Evolutionary conservation across 2,888 invertebrate species (phyloP), one percentile per base, ranked within the genome.

Genomic region (Acleris holmiana): DNA sequence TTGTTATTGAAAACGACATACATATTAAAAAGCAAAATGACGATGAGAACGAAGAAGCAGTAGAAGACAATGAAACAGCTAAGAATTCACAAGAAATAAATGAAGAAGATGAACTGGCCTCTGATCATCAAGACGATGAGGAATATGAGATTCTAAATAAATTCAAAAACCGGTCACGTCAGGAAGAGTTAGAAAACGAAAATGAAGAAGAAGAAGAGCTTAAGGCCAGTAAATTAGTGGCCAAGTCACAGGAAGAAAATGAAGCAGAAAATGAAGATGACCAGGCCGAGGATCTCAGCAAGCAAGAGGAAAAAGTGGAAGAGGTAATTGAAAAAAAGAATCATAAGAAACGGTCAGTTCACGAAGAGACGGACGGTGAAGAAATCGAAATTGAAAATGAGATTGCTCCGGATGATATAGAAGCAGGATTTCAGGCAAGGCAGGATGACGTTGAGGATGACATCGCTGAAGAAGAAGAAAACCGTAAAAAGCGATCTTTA

Each of bases 381-480:
- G 65, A 69, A 19, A 73, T 71, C 7, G 70, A 71, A 44, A 61
- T 69, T 2, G 69, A 71, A 63, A 70, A 70, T n/a, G 46, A 63
- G 29, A 41, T 50, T 49, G 49, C 47, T 49, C 40, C 47, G 21
- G 63, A 5, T n/a, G 57, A 57, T 13, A 29, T 53, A 2, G 58
- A 62, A 0, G 61, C 46, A 3, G 10, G 2, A 13, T 15, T 13
- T n/a, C 15, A 23, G n/a, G 23, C 40, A 18, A 49, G 35, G 48
- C 60, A 61, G 51, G 61, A 62, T 44, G 62, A 57, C 18, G 8
- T 2, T 3, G 35, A 47, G 19, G 47, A 57, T 3, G 25, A n/a
- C 25, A 0, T 6, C 4, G 8, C 2, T 19, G 54, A 23, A 49
- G 48, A 54, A 21, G 46, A 51, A 47, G 54, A 47, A 44, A 61